phyloP scores from a whole-genome alignment of 2,797 vertebrate species.

The Eulemur mongoz region DNA sequence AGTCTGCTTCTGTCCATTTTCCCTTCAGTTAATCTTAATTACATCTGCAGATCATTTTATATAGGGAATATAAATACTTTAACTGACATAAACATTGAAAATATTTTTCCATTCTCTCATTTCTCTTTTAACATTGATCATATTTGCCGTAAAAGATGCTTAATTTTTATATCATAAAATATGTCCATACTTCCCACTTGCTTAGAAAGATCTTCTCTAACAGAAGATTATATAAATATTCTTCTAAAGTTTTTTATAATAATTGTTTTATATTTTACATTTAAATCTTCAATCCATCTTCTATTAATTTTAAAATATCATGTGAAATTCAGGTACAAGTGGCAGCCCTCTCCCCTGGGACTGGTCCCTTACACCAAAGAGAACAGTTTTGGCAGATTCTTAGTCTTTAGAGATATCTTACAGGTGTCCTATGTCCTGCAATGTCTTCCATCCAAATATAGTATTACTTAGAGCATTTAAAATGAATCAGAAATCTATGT shows the following conservation, averaged over 20 bases:
- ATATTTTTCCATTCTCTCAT: neutral
- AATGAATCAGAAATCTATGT: neutral
- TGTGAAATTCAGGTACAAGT: neutral
- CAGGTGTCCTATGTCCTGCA: neutral
- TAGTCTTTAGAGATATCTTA: neutral
- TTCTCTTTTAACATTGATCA: constrained; percentile 13
- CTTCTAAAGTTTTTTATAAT: neutral
- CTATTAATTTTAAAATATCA: neutral
- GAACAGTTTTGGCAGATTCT: neutral
- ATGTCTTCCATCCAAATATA: neutral
- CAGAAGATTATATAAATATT: neutral
- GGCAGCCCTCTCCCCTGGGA: neutral
- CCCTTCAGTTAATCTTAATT: neutral
- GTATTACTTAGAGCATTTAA: neutral
- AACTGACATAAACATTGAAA: neutral
- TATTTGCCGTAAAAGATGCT: neutral
- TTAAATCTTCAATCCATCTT: neutral
- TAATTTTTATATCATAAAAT: neutral
- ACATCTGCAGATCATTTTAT: neutral
- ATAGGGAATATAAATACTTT: neutral
- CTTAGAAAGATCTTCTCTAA: neutral
- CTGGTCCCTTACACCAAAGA: neutral
- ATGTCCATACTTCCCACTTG: neutral
- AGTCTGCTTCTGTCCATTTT: neutral
- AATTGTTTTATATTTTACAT: constrained; percentile 12